A percentile compares a stretch with the other conserved stretches of the same genome.
Evolutionary conservation across 2,888 invertebrate species (phyloP).

Genomic region (Syrista parreyssii): DNA sequence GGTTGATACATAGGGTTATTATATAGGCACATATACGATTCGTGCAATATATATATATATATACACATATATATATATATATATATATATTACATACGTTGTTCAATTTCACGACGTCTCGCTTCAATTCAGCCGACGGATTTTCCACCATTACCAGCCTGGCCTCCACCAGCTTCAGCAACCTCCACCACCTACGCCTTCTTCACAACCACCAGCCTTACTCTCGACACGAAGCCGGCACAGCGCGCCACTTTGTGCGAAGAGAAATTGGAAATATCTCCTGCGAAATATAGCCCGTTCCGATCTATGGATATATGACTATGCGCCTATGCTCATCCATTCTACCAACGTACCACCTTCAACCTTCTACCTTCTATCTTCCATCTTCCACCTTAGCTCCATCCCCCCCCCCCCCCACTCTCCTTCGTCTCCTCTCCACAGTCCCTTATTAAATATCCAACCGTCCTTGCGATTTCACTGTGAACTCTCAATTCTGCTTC

Average conservation of each 20-base stretch:
- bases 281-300: conserved; percentile 23
- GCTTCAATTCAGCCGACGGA: conserved; percentile 62
- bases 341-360: too few relatives aligned
- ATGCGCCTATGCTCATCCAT: too few relatives aligned
- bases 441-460: too few relatives aligned
- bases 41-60: neutral
- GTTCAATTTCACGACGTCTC: conserved; percentile 64
- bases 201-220: conserved; percentile 12
- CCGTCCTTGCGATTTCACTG: too few relatives aligned
- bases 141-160: conserved; percentile 61
- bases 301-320: neutral
- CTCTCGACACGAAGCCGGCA: conserved; percentile 21
- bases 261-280: conserved; percentile 64
- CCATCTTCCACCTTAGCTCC: too few relatives aligned
- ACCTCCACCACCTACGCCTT: conserved; percentile 21
- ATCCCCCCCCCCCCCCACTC: too few relatives aligned
- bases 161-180: conserved; percentile 22
- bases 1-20: conserved; percentile 12
- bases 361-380: too few relatives aligned
- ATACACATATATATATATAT: conserved; percentile 30
- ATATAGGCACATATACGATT: conserved; percentile 6
- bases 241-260: conserved; percentile 58
- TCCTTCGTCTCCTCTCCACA: too few relatives aligned
- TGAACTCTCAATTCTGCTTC: too few relatives aligned
- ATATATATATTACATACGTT: conserved; percentile 60